phyloP scores from a whole-genome alignment of 2,797 vertebrate genomes.

The Ciconia nigra region DNA sequence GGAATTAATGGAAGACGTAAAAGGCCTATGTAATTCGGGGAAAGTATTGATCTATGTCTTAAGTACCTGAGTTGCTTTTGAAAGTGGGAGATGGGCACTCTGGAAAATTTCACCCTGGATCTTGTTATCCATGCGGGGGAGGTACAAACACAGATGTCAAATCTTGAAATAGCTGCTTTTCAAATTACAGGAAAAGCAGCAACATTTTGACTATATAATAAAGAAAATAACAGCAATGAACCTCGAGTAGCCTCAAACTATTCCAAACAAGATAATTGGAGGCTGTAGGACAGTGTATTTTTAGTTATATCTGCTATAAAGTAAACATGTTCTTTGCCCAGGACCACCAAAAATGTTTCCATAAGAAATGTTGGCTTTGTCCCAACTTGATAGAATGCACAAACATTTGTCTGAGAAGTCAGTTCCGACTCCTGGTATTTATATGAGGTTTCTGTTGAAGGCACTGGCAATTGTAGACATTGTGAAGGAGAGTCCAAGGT shows the following conservation, averaged over 20 bases:
- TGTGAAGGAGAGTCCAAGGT: neutral
- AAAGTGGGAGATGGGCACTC: neutral
- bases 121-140: neutral
- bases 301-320: slow-evolving; percentile 58
- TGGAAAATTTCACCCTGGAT: slow-evolving; percentile 26
- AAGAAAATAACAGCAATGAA: slow-evolving; percentile 37
- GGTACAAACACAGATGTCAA: slow-evolving; percentile 27
- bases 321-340: slow-evolving; percentile 46
- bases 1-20: neutral
- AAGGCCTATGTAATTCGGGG: neutral
- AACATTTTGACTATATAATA: neutral
- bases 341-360: slow-evolving; percentile 67
- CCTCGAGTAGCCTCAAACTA: slow-evolving; percentile 6
- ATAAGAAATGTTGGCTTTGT: slow-evolving; percentile 36
- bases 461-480: neutral
- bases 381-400: slow-evolving; percentile 41
- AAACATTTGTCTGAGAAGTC: slow-evolving; percentile 42
- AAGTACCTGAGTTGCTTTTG: neutral
- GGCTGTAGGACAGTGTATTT: slow-evolving; percentile 37
- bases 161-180: slow-evolving; percentile 40
- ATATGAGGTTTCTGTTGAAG: neutral
- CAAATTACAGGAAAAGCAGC: slow-evolving; percentile 43
- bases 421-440: slow-evolving; percentile 23
- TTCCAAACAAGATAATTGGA: slow-evolving; percentile 43
- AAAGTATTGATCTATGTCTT: neutral